Evolutionary conservation across 2,113 vertebrate genomes (phyloP), one percentile per base, ranked within the genome.

Genomic region (Colius striatus): DNA sequence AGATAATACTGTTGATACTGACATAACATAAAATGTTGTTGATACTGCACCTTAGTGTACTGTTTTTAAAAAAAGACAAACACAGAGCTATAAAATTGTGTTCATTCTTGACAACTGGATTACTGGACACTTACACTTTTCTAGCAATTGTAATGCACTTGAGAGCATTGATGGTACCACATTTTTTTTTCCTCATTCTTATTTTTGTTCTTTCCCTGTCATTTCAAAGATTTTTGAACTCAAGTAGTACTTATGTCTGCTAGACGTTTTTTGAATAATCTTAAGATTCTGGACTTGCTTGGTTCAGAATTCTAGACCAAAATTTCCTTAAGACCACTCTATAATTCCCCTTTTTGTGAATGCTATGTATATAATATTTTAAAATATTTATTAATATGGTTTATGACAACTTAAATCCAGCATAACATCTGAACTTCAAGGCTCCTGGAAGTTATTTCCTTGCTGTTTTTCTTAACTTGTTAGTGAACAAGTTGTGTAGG

Each of bases 31-130:
- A 84, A 81, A 47, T 43, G 32, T 45, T 2, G 1, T 51, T 80
- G 38, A 21, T 55, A 7, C 16, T 60, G 23, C 34, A 26, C 0
- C 0, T 63, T 76, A 41, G 15, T 47, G 36, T 55, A 38, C 13
- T 54, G 3, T 32, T 71, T 29, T 19, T 12, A 47, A 36, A 16
- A 36, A 38, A 27, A 6, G 12, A 4, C 27, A 67, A 50, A 25
- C 72, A 17, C 3, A 43, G 17, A 29, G 6, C 9, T 77, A 21
- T 87, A 41, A 29, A 38, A 32, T 77, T 80, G 4, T 68, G 20
- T 5, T 94, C 9, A 9, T 86, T 83, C 29, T 63, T 67, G 48
- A 55, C 27, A 17, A n/a, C 18, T 29, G 17, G 5, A 2, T 86
- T 67, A 60, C 20, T 57, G n/a, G 22, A 51, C 9, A n/a, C 34